Evolutionary conservation across 2,113 vertebrate genomes (phyloP).

Genomic region (Rhodinocichla rosea): DNA sequence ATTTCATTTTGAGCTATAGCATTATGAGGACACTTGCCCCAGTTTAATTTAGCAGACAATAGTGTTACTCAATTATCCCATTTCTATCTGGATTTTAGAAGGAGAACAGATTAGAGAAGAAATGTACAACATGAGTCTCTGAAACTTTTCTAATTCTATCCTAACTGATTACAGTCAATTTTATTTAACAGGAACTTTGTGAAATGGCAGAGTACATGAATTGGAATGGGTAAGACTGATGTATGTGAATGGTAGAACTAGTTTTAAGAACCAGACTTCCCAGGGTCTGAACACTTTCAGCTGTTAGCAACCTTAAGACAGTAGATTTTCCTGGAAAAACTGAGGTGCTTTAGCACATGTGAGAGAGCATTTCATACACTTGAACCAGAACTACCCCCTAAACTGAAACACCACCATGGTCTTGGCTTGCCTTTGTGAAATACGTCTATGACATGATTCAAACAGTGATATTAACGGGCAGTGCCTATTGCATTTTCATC

Average conservation of each 20-base stretch:
- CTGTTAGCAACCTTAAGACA: neutral
- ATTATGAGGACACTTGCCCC: neutral
- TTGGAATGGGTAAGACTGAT: neutral
- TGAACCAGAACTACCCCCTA: neutral
- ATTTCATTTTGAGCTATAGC: neutral
- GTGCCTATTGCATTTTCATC: neutral
- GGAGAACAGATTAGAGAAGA: neutral
- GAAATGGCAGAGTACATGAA: neutral
- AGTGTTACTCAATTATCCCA: neutral
- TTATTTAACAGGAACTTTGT: neutral
- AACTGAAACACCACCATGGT: neutral
- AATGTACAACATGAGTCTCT: neutral
- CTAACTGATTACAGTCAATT: neutral
- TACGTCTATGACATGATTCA: neutral
- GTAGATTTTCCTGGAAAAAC: neutral
- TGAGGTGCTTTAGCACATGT: neutral
- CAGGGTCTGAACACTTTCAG: neutral
- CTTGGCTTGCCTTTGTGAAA: neutral
- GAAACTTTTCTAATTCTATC: slow-evolving; percentile 18
- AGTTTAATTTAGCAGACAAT: neutral
- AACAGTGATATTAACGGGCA: neutral
- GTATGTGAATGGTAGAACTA: neutral
- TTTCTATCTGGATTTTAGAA: slow-evolving; percentile 35
- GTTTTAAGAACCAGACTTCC: neutral
- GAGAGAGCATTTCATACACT: neutral